phyloP scores from a whole-genome alignment of 2,113 vertebrate species.

The Percina caprodes region DNA sequence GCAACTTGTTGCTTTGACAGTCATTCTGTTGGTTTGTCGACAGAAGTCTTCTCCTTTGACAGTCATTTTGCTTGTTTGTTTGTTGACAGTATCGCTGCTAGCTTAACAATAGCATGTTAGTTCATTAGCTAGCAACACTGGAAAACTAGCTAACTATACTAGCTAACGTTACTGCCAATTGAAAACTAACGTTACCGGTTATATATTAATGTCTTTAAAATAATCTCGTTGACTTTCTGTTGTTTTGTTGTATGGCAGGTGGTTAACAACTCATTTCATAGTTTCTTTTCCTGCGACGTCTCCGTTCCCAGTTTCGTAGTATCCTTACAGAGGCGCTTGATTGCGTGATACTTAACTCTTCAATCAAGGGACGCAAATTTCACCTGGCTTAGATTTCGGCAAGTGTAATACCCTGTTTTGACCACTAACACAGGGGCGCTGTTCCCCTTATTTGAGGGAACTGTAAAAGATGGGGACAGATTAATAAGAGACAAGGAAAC shows the following conservation, averaged over 20 bases:
- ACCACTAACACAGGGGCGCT: conserved; percentile 5
- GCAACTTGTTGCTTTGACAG: neutral
- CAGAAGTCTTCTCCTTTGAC: neutral
- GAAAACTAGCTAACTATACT: too few relatives aligned
- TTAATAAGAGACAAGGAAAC: too few relatives aligned
- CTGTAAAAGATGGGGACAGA: neutral
- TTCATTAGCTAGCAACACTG: neutral
- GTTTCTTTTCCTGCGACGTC: neutral
- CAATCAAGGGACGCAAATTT: neutral
- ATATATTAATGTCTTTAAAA: too few relatives aligned
- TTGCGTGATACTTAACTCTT: neutral
- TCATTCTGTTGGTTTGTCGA: neutral
- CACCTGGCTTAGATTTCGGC: neutral
- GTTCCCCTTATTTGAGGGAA: neutral
- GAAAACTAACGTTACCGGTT: neutral
- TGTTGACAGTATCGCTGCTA: neutral
- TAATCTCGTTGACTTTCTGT: neutral
- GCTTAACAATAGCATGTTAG: neutral
- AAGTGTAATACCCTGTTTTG: neutral
- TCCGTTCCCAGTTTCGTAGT: neutral
- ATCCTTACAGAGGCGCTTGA: neutral
- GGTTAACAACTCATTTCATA: neutral
- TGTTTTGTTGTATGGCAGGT: neutral
- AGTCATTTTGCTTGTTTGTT: neutral
- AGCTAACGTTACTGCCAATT: neutral